Conservation (phyloP, 2,888 invertebrate genomes). For the Lasioglossum villosulum region DNA sequence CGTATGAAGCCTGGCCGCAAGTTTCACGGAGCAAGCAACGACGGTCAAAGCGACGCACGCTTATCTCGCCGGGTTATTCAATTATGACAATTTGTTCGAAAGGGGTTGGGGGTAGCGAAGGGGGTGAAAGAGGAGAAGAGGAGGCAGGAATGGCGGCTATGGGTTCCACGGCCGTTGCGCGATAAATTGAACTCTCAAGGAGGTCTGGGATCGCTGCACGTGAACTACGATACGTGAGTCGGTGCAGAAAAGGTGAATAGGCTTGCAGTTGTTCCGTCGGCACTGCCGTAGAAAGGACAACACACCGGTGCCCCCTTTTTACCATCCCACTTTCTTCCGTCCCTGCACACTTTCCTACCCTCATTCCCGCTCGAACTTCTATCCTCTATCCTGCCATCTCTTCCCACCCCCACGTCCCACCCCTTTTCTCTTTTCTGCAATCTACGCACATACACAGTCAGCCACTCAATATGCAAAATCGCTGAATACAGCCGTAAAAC, state of each 20-base stretch:
- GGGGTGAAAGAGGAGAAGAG: not conserved
- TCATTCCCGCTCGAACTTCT: not conserved
- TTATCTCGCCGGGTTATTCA: conserved; percentile 76
- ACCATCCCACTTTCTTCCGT: conserved; percentile 7
- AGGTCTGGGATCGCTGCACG: conserved; percentile 66
- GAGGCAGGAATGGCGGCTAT: not conserved
- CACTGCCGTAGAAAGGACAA: conserved; percentile 59
- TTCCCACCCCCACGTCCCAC: not conserved
- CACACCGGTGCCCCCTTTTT: conserved; percentile 44
- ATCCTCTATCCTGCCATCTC: not conserved
- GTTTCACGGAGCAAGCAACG: conserved; percentile 32
- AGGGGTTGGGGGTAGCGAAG: not conserved
- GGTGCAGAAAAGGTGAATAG: conserved; percentile 66
- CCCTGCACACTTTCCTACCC: not conserved
- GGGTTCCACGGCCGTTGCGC: conserved; percentile 61
- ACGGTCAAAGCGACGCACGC: conserved; percentile 65
- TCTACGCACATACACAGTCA: conserved; percentile 62
- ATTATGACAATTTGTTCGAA: conserved; percentile 70
- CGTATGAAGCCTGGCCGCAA: conserved; percentile 57
- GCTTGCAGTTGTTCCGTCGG: conserved; percentile 55
- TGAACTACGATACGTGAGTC: conserved; percentile 62
- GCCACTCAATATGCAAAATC: conserved; percentile 81
- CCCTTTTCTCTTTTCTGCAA: conserved; percentile 52
- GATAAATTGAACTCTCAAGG: conserved; percentile 73
- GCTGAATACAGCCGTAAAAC: conserved; percentile 83